These are phyloP conservation scores for Noturus placidus DNA, from an alignment of 2,113 vertebrate genomes.

Conservation along the genomic window DNA sequence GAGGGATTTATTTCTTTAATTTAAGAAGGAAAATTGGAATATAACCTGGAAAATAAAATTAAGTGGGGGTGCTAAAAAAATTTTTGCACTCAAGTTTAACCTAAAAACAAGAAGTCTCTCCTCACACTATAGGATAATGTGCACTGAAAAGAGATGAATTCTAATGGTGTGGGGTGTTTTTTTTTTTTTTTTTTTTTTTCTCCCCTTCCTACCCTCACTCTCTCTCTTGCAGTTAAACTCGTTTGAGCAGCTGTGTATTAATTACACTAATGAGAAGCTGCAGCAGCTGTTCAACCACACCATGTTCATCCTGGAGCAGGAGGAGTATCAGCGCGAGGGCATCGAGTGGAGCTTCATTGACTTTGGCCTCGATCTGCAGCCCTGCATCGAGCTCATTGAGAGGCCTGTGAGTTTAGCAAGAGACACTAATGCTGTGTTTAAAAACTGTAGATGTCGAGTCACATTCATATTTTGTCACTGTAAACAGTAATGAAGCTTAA, in stretches of 20 bases:
- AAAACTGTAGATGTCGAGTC: not conserved
- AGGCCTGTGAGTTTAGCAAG: constrained; percentile 7
- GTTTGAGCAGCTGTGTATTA: constrained; percentile 98
- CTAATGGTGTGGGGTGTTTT: not conserved
- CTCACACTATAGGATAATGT: not conserved
- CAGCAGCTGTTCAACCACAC: constrained; percentile 99
- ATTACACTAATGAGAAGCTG: constrained; percentile 98
- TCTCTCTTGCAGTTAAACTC: constrained; percentile 83
- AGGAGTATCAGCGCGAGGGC: constrained; percentile 96
- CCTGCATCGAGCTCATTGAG: constrained; percentile 79
- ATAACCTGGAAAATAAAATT: not conserved
- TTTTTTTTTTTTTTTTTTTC: too few relatives aligned
- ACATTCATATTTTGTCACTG: too few relatives aligned
- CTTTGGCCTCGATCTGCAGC: constrained; percentile 95
- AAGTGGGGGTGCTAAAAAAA: too few relatives aligned
- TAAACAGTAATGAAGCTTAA: too few relatives aligned
- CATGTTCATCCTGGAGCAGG: constrained; percentile 99
- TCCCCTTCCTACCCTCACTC: constrained; percentile 1
- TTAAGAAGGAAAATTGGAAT: not conserved
- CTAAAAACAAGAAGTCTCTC: not conserved
- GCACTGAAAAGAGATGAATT: not conserved
- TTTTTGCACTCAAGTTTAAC: not conserved
- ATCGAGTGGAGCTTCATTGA: constrained; percentile 99
- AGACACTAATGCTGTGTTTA: constrained; percentile 86
- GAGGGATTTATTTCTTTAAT: constrained; percentile 11